Base-by-base conservation (phyloP, 2,113 vertebrate species). In the Natator depressus region DNA sequence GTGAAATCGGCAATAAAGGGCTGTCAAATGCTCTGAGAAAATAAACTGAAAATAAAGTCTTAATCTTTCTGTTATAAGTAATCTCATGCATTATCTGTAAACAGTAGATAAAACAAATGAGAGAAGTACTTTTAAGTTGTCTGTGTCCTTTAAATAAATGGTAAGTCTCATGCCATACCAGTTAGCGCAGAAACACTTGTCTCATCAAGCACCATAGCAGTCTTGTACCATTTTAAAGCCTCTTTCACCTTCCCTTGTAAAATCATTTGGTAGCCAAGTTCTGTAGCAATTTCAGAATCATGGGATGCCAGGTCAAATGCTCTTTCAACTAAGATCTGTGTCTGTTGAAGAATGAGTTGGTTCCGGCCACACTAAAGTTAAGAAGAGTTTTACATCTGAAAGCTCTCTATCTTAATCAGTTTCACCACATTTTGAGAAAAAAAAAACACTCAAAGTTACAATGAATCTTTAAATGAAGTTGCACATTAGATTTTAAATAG, bases 261-360 rank as follows among this genome's bases (percentile, higher is more conserved):
- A 91, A 99, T 97, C 98, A 99, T 98, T 96, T 99, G 99, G 96
- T 99, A 99, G 93, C 99, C 99, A 93, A 99, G 98, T 97, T 99
- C 99, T 62, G 98, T 99, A 96, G 99, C 99, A 96, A 99, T 98
- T 93, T 99, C 99, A 19, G 99, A 98, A 94, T 98, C 98, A 29
- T 98, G 96, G 2, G 99, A 95, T 20, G 96, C 97, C 97, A 98
- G 92, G 59, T 96, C 96, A 92, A 98, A 99, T 49, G 99, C 99
- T 97, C 96, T 98, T 93, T 99, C 99, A 93, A 99, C 97, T 97
- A 99, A 98, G 22, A 91, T 97, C 85, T 98, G 98, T 11, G 99
- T 98, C 95, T 99, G 99, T 72, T 99, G 98, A 89, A 99, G 99
- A 94, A 99, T 97, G 85, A 98, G 98, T 87, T 99, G 98, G 95